These are phyloP conservation scores for Metopolophium dirhodum DNA, from an alignment of 1,140 invertebrate species.

Conservation along the genomic window DNA sequence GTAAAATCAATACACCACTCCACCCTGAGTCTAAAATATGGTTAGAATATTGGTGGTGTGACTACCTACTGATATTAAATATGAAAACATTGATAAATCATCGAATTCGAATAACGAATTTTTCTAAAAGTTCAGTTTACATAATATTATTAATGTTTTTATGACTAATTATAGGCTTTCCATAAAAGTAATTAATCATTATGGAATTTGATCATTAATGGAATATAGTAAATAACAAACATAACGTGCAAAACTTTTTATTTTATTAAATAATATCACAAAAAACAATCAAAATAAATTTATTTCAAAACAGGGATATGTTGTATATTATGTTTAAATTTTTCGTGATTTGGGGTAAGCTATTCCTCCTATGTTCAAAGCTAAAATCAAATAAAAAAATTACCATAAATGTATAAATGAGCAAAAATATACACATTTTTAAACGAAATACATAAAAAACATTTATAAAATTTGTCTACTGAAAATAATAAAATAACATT, in stretches of 20 bases:
- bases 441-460: background rate
- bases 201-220: background rate
- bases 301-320: background rate
- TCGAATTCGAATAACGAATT: background rate
- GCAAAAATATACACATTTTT: background rate
- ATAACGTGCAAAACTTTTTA: background rate
- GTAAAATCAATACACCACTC: background rate
- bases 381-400: background rate
- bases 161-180: background rate
- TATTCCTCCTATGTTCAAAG: background rate
- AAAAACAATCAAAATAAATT: background rate
- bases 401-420: too few relatives aligned
- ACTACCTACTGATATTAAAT: background rate
- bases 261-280: background rate
- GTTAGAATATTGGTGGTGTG: background rate
- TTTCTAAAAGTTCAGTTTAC: background rate
- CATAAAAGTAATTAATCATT: slow-evolving; percentile 2
- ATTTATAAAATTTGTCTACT: background rate
- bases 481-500: too few relatives aligned
- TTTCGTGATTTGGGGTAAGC: background rate
- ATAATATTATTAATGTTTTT: background rate
- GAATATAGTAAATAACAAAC: background rate
- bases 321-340: background rate
- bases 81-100: background rate
- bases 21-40: background rate